Evolutionary conservation across 2,888 invertebrate species (phyloP).

Genomic region (Dicyrtoma fusca): DNA sequence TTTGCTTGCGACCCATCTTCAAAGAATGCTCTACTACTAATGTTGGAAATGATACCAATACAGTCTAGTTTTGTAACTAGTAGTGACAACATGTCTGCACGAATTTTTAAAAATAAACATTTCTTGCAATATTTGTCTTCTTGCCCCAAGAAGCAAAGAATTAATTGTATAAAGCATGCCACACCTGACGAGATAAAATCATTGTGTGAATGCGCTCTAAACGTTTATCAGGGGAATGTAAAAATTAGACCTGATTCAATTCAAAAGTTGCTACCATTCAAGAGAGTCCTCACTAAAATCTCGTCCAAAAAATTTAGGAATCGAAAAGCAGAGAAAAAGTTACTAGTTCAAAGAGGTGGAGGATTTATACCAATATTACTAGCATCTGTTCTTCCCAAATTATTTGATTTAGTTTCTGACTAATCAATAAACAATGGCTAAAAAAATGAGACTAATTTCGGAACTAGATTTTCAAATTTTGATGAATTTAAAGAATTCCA

Average conservation of each 20-base stretch:
- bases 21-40: too few species aligned
- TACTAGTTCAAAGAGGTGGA: constrained; percentile 1
- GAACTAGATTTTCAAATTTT: too few species aligned
- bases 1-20: not conserved
- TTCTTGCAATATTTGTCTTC: not conserved
- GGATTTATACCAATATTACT: not conserved
- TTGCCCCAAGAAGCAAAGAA: not conserved
- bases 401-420: too few species aligned
- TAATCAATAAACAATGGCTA: too few species aligned
- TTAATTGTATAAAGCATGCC: constrained; percentile 6
- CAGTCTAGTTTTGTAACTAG: not conserved
- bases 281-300: not conserved
- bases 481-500: too few species aligned
- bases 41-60: too few species aligned
- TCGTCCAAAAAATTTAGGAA: not conserved
- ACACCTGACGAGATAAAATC: not conserved
- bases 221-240: not conserved
- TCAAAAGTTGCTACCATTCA: not conserved
- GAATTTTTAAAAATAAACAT: not conserved
- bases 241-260: not conserved
- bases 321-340: not conserved
- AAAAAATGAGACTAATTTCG: too few species aligned
- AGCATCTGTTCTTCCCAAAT: too few species aligned
- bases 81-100: not conserved
- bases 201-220: constrained; percentile 8